These are phyloP conservation scores for Drosophila ohnishii DNA, from an alignment of 1,140 invertebrate species.

Conservation along the genomic window DNA sequence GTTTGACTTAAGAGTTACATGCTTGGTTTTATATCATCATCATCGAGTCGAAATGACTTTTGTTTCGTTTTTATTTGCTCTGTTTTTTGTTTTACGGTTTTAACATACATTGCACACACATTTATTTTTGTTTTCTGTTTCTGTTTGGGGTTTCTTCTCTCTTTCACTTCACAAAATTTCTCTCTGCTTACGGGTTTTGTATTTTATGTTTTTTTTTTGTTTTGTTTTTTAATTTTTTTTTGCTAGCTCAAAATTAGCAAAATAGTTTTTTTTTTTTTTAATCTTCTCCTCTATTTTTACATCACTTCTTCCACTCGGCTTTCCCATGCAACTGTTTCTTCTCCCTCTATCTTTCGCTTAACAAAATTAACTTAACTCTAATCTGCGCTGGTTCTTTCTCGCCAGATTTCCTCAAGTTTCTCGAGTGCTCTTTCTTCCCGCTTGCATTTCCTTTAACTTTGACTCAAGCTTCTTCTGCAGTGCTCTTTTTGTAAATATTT, in stretches of 20 bases:
- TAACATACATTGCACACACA: constrained; percentile 72
- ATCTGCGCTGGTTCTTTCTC: constrained; percentile 35
- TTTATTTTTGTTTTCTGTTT: constrained; percentile 36
- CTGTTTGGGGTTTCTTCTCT: constrained; percentile 34
- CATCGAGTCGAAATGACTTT: constrained; percentile 49
- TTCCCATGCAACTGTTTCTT: constrained; percentile 26
- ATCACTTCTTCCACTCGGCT: constrained; percentile 21
- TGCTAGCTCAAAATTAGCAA: constrained; percentile 52
- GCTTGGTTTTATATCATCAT: constrained; percentile 28
- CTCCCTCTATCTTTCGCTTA: constrained; percentile 21
- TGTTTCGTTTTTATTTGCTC: constrained; percentile 41
- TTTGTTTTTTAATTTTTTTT: background rate
- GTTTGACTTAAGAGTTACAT: constrained; percentile 44
- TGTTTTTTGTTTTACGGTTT: constrained; percentile 38
- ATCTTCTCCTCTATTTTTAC: constrained; percentile 45
- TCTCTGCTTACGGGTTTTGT: constrained; percentile 22
- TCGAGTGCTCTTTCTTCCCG: constrained; percentile 5
- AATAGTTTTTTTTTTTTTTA: constrained; percentile 35
- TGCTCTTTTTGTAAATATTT: constrained; percentile 61
- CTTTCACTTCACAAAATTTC: constrained; percentile 45
- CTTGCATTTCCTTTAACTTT: constrained; percentile 15
- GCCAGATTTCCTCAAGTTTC: constrained; percentile 39
- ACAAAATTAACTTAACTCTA: constrained; percentile 49
- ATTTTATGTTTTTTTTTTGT: background rate
- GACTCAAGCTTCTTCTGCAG: constrained; percentile 32